Percentiles rank a stretch among this genome's conserved stretches.
These are phyloP conservation scores for Siniperca undulata DNA, from an alignment of 2,797 vertebrate genomes.

Conservation along the genomic window DNA sequence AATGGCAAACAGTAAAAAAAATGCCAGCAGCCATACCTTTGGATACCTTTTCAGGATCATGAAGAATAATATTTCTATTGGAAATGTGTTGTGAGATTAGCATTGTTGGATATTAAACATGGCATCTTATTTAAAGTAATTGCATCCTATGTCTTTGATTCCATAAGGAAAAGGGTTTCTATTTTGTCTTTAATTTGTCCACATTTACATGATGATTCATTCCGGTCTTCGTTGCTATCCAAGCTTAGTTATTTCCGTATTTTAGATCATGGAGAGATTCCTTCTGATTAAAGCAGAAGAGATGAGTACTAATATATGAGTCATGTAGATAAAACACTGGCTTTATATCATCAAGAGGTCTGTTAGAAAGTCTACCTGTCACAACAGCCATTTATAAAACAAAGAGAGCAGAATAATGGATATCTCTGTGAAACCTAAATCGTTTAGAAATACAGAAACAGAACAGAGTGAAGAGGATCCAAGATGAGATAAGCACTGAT, in stretches of 20 bases:
- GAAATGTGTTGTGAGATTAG: conserved; percentile 9
- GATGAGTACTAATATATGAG: conserved; percentile 30
- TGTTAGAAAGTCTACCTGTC: conserved; percentile 41
- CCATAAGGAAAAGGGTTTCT: not conserved
- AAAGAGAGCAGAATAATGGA: conserved; percentile 44
- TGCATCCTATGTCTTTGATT: conserved; percentile 11
- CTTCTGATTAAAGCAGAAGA: not conserved
- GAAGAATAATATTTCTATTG: not conserved
- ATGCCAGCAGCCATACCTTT: not conserved
- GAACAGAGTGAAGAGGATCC: conserved; percentile 34
- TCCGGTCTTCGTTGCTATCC: conserved; percentile 2
- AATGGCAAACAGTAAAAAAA: not conserved
- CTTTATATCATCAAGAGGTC: conserved; percentile 44
- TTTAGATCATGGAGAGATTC: conserved; percentile 4
- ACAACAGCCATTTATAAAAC: conserved; percentile 57
- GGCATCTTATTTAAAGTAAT: conserved; percentile 11
- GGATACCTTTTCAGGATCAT: not conserved
- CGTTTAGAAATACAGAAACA: conserved; percentile 43
- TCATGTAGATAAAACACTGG: conserved; percentile 37
- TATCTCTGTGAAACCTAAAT: conserved; percentile 40
- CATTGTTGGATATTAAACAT: not conserved
- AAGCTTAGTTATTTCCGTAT: not conserved
- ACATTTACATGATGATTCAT: conserved; percentile 32
- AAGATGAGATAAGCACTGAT: conserved; percentile 53
- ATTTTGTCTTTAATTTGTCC: conserved; percentile 8